These are phyloP conservation scores for Dendrocincla tyrannina DNA, from an alignment of 2,797 vertebrate species.

Conservation along the genomic window DNA sequence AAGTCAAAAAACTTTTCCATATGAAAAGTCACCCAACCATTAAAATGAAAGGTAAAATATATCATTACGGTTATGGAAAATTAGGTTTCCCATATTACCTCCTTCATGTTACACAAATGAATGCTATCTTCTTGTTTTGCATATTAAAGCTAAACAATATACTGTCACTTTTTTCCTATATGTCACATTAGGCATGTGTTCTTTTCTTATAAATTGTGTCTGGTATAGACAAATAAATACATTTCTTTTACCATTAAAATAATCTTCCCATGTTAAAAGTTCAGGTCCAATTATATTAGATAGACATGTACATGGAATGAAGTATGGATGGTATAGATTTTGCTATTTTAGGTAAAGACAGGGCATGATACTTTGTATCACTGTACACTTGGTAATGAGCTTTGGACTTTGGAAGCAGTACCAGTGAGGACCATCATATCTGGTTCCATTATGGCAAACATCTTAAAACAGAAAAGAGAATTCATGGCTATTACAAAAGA, in stretches of 20 bases:
- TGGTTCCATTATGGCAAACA: neutral
- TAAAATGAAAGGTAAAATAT: conserved; percentile 8
- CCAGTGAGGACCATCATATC: neutral
- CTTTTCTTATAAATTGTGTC: neutral
- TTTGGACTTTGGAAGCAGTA: neutral
- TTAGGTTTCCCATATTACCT: neutral
- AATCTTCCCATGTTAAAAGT: neutral
- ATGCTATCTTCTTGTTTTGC: neutral
- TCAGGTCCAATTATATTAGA: neutral
- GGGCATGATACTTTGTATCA: neutral
- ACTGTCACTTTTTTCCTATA: neutral
- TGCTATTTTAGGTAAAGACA: neutral
- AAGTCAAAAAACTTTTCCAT: neutral
- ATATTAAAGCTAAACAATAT: neutral
- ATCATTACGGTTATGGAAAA: neutral
- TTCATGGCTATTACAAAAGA: neutral
- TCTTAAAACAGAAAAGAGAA: neutral
- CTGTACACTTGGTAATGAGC: neutral
- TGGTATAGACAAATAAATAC: neutral
- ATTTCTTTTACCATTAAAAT: neutral
- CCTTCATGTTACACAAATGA: neutral
- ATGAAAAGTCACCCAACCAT: neutral
- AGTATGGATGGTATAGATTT: neutral
- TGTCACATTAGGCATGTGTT: neutral
- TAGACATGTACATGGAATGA: neutral